Evolutionary conservation across 1,140 invertebrate species (phyloP).

Genomic region (Scaptomyza montana): DNA sequence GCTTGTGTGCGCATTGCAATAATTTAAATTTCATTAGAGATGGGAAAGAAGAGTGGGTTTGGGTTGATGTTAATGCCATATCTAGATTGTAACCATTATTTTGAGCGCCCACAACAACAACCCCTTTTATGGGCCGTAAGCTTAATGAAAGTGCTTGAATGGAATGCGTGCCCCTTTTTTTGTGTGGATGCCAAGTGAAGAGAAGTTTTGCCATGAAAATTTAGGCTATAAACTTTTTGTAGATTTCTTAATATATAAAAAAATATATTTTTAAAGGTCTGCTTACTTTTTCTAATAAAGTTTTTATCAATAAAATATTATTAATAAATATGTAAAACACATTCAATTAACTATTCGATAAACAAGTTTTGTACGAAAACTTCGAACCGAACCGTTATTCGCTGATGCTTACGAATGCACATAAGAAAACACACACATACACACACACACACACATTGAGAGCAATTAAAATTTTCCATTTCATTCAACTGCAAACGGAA

Average conservation of each 20-base stretch:
- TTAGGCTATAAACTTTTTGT: too few species aligned
- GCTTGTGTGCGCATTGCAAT: conserved; percentile 65
- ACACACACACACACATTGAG: conserved; percentile 3
- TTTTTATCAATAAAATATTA: too few species aligned
- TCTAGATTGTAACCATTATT: conserved; percentile 1
- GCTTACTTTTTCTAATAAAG: too few species aligned
- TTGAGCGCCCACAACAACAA: conserved; percentile 6
- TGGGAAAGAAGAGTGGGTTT: not conserved
- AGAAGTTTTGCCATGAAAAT: too few species aligned
- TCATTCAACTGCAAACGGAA: conserved; percentile 76
- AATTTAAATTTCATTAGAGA: conserved; percentile 59
- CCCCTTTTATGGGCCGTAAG: conserved; percentile 34
- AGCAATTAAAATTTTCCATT: conserved; percentile 84
- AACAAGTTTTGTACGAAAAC: too few species aligned
- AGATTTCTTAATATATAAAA: too few species aligned
- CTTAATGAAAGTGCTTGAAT: conserved; percentile 10
- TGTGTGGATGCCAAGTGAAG: too few species aligned
- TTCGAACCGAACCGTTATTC: not conserved
- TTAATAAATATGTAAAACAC: too few species aligned
- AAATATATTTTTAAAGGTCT: too few species aligned
- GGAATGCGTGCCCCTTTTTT: too few species aligned
- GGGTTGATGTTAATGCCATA: not conserved
- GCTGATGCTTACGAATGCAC: not conserved
- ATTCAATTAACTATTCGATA: too few species aligned
- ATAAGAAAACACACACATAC: not conserved